Base-by-base conservation (phyloP, 1,140 invertebrate species). In the Zaprionus ghesquierei region DNA sequence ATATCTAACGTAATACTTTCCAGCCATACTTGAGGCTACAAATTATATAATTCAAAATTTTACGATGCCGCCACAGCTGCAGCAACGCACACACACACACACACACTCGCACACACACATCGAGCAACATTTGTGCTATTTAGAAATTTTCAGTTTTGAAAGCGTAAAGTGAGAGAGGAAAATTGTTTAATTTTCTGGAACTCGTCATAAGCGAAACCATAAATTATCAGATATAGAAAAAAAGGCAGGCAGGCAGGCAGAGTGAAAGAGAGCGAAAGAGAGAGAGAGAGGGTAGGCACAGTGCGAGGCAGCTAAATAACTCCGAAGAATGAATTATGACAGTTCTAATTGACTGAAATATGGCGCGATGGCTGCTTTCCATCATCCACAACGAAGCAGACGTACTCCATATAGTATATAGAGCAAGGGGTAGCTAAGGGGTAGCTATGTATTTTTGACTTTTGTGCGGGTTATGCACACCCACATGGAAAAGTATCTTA, bases 291-390 rank as follows among this genome's bases (percentile, higher is more conserved):
- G 53, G 50, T 51, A 61, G 63, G 68, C 72, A 91, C 79, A 54
- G 46, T 31, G 59, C n/a, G 55, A 64, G 63, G 70, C 72, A 91
- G 72, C 76, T 81, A 91, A 91, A 91, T 90, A 91, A 87, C 81
- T 90, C 81, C 77, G 77, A 87, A 81, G 82, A 91, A 91, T 91
- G 90, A 91, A 91, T 91, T 91, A 91, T 91, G 90, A 91, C 89
- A 87, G 89, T 85, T 91, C 90, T 91, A 91, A 91, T 91, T 91
- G 90, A 91, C 90, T 91, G 89, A 91, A 91, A 90, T 91, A 90
- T 91, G 89, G 90, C 79, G 85, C 84, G 77, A 89, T 89, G 84
- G 84, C 84, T 89, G 84, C 85, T 89, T 89, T 89, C 84, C 84
- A 84, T 89, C 84, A 89, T 77, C 51, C 68, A 59, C 71, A 15